phyloP scores from a whole-genome alignment of 2,888 invertebrate species.

The Drosophila melanocephala region DNA sequence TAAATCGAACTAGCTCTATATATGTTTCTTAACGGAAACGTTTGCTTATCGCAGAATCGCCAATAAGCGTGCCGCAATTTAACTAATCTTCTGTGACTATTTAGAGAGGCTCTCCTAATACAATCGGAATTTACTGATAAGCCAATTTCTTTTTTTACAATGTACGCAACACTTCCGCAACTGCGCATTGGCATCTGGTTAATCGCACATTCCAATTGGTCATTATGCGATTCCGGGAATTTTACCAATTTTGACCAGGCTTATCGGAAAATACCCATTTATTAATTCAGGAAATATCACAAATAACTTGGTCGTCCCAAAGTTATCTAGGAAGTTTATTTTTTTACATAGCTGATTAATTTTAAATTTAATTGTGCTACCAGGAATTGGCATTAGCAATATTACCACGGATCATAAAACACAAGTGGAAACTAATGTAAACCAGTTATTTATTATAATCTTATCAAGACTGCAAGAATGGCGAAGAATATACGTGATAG shows the following conservation, averaged over 20 bases:
- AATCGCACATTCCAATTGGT: slow-evolving; percentile 46
- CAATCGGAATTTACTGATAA: slow-evolving; percentile 38
- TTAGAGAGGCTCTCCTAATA: slow-evolving; percentile 21
- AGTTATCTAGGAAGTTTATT: neutral
- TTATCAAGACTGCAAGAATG: slow-evolving; percentile 31
- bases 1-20: neutral
- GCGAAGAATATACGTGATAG: neutral
- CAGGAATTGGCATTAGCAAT: slow-evolving; percentile 16
- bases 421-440: slow-evolving; percentile 18
- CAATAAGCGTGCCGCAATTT: neutral
- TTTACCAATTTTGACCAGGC: slow-evolving; percentile 12
- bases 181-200: slow-evolving; percentile 35
- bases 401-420: slow-evolving; percentile 27
- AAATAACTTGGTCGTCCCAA: neutral
- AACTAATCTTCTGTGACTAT: slow-evolving; percentile 3
- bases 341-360: neutral
- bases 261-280: slow-evolving; percentile 15
- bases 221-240: slow-evolving; percentile 51
- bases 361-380: slow-evolving; percentile 1
- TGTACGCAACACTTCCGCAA: slow-evolving; percentile 46
- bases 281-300: slow-evolving; percentile 9
- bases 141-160: neutral
- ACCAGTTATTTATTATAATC: slow-evolving; percentile 17
- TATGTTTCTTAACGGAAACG: neutral
- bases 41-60: neutral